These are phyloP conservation scores for Globia sparganii DNA, from an alignment of 2,888 invertebrate species.

Conservation along the genomic window DNA sequence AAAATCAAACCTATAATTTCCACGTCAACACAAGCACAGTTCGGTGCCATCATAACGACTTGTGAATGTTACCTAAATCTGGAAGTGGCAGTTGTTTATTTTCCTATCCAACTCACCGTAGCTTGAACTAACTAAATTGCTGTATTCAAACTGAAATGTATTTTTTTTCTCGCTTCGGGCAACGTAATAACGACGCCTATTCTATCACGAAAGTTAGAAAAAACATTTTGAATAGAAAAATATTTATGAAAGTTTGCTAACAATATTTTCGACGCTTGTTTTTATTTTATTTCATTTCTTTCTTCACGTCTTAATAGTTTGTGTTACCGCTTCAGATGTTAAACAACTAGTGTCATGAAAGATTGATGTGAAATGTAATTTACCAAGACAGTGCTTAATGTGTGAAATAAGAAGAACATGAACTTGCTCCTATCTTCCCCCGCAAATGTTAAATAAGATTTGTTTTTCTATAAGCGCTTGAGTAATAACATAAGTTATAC, in stretches of 20 bases:
- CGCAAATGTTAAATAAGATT: slow-evolving; percentile 25
- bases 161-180: slow-evolving; percentile 6
- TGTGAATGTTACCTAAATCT: slow-evolving; percentile 33
- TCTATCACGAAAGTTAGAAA: slow-evolving; percentile 20
- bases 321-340: slow-evolving; percentile 13
- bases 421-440: slow-evolving; percentile 1
- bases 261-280: neutral
- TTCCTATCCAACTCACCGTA: slow-evolving; percentile 31
- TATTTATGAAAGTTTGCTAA: slow-evolving; percentile 26
- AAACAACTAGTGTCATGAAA: slow-evolving; percentile 10
- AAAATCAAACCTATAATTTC: slow-evolving; percentile 15
- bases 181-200: slow-evolving; percentile 32
- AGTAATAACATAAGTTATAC: neutral
- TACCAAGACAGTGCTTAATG: slow-evolving; percentile 19
- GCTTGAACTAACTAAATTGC: slow-evolving; percentile 38
- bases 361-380: slow-evolving; percentile 41
- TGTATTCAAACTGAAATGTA: slow-evolving; percentile 33
- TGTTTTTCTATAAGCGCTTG: slow-evolving; percentile 18
- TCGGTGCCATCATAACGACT: slow-evolving; percentile 32
- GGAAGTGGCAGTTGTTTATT: slow-evolving; percentile 47
- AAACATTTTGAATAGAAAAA: slow-evolving; percentile 11
- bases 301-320: slow-evolving; percentile 18
- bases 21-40: slow-evolving; percentile 17
- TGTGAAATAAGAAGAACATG: neutral
- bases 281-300: slow-evolving; percentile 22